phyloP scores from a whole-genome alignment of 2,888 invertebrate species.

The Lasioglossum leucozonium region DNA sequence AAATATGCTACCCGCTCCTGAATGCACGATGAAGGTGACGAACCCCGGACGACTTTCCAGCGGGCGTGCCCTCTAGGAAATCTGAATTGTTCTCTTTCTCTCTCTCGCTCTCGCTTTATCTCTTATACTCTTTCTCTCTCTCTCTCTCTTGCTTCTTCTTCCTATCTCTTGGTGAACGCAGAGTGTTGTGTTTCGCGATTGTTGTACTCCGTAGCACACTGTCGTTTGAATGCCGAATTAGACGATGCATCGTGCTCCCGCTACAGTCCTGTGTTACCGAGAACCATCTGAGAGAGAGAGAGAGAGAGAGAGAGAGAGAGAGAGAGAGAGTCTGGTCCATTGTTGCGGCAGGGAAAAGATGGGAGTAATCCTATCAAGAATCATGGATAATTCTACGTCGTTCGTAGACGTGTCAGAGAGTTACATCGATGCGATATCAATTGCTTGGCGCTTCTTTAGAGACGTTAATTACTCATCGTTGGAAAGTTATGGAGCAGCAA shows the following conservation, averaged over 20 bases:
- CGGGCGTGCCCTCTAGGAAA: neutral
- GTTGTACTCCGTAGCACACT: neutral
- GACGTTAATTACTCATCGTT: neutral
- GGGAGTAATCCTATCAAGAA: neutral
- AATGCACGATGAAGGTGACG: slow-evolving; percentile 47
- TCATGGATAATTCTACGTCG: slow-evolving; percentile 14
- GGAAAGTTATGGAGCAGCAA: no score
- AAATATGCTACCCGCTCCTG: slow-evolving; percentile 55
- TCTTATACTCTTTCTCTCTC: neutral
- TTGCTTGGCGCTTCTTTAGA: neutral
- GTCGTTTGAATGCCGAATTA: slow-evolving; percentile 19
- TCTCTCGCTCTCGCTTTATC: no score
- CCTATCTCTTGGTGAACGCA: neutral
- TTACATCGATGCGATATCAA: no score
- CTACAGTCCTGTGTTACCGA: neutral
- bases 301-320: no score
- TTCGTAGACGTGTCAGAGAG: no score
- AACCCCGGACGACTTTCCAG: slow-evolving; percentile 27
- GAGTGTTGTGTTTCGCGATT: slow-evolving; percentile 22
- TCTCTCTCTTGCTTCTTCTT: neutral
- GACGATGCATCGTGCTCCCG: neutral
- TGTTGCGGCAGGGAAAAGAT: neutral
- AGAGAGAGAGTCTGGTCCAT: neutral
- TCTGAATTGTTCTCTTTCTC: slow-evolving; percentile 16
- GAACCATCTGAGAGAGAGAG: neutral